phyloP scores from a whole-genome alignment of 2,797 vertebrate genomes.

The Lepus townsendii region DNA sequence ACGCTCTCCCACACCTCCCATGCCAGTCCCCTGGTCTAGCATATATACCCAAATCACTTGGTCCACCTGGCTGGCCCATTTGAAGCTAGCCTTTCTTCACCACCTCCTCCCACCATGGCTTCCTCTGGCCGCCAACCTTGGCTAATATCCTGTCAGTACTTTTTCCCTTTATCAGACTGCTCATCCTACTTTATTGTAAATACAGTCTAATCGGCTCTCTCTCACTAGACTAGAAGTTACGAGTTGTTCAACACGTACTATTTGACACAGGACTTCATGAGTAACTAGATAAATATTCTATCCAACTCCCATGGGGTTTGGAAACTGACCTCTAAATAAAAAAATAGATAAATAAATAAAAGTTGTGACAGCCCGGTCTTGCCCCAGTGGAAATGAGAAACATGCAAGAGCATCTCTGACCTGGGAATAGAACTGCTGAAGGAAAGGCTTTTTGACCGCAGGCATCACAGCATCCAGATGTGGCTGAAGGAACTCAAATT shows the following conservation, averaged over 20 bases:
- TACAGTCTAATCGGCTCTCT: neutral
- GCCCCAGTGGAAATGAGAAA: neutral
- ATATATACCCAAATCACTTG: neutral
- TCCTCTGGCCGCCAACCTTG: neutral
- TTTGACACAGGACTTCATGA: neutral
- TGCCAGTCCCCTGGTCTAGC: neutral
- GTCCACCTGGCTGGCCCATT: neutral
- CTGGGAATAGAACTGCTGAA: slow-evolving; percentile 99
- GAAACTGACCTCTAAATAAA: neutral
- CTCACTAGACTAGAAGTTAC: neutral
- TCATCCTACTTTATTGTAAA: neutral
- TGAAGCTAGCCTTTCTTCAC: neutral
- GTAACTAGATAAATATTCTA: slow-evolving; percentile 19
- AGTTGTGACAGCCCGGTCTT: neutral
- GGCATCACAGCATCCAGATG: slow-evolving; percentile 99
- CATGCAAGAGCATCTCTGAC: slow-evolving; percentile 86
- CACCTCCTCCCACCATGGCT: neutral
- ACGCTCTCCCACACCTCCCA: neutral
- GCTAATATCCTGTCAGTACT: neutral
- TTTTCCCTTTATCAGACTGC: neutral
- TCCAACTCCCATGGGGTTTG: neutral
- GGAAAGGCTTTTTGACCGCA: slow-evolving; percentile 98
- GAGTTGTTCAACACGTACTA: neutral
- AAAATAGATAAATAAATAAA: neutral
- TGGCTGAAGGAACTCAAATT: slow-evolving; percentile 97